phyloP scores from a whole-genome alignment of 2,113 vertebrate genomes.

The Petromus typicus region DNA sequence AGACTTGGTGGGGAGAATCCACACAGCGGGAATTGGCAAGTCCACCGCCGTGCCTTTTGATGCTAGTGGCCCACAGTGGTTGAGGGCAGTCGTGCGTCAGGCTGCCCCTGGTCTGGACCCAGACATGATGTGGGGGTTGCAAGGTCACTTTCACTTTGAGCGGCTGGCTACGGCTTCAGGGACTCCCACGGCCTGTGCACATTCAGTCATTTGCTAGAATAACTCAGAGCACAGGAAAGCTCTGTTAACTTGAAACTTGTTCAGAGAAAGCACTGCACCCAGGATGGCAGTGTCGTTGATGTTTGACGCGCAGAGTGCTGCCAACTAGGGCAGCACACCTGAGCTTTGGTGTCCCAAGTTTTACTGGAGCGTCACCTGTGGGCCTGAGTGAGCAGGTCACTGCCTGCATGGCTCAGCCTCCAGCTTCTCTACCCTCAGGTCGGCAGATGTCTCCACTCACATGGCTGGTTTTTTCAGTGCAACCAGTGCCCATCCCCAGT shows the following conservation, averaged over 20 bases:
- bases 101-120: background rate
- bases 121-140: background rate
- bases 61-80: background rate
- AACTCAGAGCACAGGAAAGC: background rate
- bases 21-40: background rate
- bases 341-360: background rate
- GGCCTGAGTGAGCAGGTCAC: too few species aligned
- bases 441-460: background rate
- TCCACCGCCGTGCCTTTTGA: too few species aligned
- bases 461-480: background rate
- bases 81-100: background rate
- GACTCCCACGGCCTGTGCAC: background rate
- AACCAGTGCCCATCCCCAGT: background rate
- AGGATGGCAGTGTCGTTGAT: too few species aligned
- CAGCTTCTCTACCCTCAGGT: background rate
- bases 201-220: background rate
- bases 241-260: too few species aligned
- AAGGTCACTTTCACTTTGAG: background rate
- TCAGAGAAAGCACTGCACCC: background rate
- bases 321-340: background rate
- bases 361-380: background rate
- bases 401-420: background rate
- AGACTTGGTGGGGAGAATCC: background rate
- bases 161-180: background rate
- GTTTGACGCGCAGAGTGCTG: accelerated